A percentile compares a stretch with the other conserved stretches of the same genome.
Evolutionary conservation across 2,888 invertebrate genomes (phyloP).

Genomic region (Dasypolia templi): DNA sequence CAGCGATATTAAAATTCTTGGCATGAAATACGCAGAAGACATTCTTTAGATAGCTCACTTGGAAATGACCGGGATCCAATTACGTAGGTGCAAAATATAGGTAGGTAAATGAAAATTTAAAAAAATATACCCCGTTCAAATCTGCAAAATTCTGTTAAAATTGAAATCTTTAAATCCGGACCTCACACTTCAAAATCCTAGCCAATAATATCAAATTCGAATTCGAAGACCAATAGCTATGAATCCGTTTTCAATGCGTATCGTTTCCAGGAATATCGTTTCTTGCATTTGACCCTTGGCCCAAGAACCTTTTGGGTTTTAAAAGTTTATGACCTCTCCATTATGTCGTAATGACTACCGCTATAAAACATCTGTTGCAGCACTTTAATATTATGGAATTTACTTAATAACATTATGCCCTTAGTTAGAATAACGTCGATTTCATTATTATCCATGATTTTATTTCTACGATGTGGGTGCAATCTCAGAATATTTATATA

Average conservation of each 20-base stretch:
- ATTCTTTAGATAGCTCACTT: background rate
- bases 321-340: background rate
- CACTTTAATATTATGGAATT: background rate
- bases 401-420: background rate
- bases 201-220: background rate
- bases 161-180: background rate
- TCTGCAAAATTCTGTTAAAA: background rate
- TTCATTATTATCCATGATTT: background rate
- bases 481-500: constrained; percentile 1
- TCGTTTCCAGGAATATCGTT: background rate
- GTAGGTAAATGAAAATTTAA: background rate
- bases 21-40: constrained; percentile 19
- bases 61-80: background rate
- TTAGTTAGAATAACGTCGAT: background rate
- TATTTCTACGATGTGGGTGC: background rate
- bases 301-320: constrained; percentile 1
- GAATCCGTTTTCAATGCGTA: background rate
- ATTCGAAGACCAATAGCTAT: background rate
- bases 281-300: background rate
- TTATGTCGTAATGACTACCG: constrained; percentile 2
- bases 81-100: background rate
- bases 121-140: background rate
- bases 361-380: constrained; percentile 1
- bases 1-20: constrained; percentile 27
- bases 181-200: background rate